A percentile compares a stretch with the other conserved stretches of the same genome.
Evolutionary conservation across 1,140 invertebrate species (phyloP).

Genomic region (Venturia canescens): DNA sequence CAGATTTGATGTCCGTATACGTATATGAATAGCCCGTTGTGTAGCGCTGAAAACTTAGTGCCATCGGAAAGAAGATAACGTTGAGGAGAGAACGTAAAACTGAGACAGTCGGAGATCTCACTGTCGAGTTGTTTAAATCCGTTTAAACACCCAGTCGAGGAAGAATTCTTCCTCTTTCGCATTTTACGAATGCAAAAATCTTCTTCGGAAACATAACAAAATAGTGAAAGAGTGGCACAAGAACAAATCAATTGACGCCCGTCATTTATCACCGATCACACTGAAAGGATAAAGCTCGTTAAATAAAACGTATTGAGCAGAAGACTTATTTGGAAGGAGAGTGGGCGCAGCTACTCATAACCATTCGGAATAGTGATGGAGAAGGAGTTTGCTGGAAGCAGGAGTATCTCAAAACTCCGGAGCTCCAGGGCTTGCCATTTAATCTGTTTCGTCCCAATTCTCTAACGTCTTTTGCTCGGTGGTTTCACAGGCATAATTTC

Average conservation of each 20-base stretch:
- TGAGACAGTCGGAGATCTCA: not conserved
- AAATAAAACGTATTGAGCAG: too few relatives aligned
- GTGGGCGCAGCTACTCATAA: not conserved
- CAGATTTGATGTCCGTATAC: not conserved
- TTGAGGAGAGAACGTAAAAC: not conserved
- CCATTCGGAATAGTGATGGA: not conserved
- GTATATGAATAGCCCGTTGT: not conserved
- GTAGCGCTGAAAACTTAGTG: not conserved
- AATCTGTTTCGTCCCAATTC: not conserved
- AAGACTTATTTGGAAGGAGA: too few relatives aligned
- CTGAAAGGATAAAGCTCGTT: too few relatives aligned
- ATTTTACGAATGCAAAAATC: not conserved
- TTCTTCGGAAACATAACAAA: too few relatives aligned
- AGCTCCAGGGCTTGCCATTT: not conserved
- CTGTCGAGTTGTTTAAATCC: not conserved
- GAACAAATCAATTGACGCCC: too few relatives aligned
- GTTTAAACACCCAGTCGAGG: constrained; percentile 3
- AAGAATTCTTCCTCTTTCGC: not conserved
- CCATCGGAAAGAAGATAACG: not conserved
- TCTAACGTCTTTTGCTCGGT: not conserved
- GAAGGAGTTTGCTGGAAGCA: not conserved
- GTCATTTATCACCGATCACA: too few relatives aligned
- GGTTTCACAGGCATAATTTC: not conserved
- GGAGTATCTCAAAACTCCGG: not conserved
- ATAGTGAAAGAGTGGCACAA: too few relatives aligned